Evolutionary conservation across 2,797 vertebrate genomes (phyloP), one percentile per base, ranked within the genome.

Genomic region (Sarcoramphus papa): DNA sequence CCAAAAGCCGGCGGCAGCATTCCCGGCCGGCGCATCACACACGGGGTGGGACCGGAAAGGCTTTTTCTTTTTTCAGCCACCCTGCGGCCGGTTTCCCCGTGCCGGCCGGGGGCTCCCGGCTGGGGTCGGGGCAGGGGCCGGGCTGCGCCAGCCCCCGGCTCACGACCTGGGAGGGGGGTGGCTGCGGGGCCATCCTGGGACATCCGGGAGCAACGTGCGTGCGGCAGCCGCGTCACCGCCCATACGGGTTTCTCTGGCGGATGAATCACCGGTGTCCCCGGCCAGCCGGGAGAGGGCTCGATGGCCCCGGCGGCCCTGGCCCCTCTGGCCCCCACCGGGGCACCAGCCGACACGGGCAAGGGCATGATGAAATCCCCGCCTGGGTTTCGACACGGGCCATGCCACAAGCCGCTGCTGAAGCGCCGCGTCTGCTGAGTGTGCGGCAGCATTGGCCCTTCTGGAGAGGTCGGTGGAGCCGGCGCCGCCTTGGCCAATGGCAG

Each of bases 291-390:
- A 22, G 7, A 40, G 43, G 14, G 41, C 51, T 89, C 12, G 24
- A 53, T 47, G 37, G 59, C 84, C 31, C 24, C 3, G 35, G 35
- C 35, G 35, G 35, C 35, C 8, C 35, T 37, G 37, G 79, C 41
- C 47, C 33, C 80, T 25, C 19, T 1, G 10, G 80, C 72, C 90
- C 10, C 47, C 27, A 12, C 73, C 19, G 7, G 56, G 85, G 88
- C 93, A 76, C 2, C 69, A 7, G 77, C 69, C 5, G 20, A 62
- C 8, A 24, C 33, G 41, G 83, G 40, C 0, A 3, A 56, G 62
- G 59, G 30, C 20, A 79, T 96, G 95, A 96, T 93, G 94, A 96
- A 97, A 95, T 97, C 82, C 9, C 63, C 16, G 37, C 77, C 74
- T 17, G 63, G 89, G 88, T 97, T 97, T 95, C 93, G 80, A 68